Percentiles rank a stretch among this genome's conserved stretches.
These are phyloP conservation scores for Antheraea yamamai DNA, from an alignment of 2,888 invertebrate species.

Conservation along the genomic window DNA sequence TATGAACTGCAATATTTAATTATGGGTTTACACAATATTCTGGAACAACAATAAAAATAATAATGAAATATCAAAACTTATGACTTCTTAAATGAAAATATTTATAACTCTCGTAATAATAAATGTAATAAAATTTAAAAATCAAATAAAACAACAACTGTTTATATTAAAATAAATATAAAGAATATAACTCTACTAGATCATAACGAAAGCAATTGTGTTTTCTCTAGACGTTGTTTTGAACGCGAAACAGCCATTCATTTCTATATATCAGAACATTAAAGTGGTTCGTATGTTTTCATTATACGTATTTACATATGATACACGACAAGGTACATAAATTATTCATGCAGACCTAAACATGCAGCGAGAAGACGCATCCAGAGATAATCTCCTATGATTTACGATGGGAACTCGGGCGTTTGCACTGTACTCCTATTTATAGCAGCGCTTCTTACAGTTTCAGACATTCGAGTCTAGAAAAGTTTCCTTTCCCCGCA, in stretches of 20 bases:
- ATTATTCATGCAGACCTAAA: conserved; percentile 72
- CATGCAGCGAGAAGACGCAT: conserved; percentile 62
- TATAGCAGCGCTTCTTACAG: conserved; percentile 37
- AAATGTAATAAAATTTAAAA: not conserved
- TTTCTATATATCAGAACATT: conserved; percentile 20
- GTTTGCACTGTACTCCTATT: conserved; percentile 60
- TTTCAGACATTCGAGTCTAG: conserved; percentile 36
- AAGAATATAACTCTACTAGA: not conserved
- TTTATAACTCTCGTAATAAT: not conserved
- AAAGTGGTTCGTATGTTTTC: conserved; percentile 26
- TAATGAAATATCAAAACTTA: not conserved
- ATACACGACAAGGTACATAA: conserved; percentile 56
- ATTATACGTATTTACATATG: conserved; percentile 44
- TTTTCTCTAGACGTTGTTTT: conserved; percentile 17
- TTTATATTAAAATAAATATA: conserved; percentile 1
- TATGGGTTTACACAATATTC: too few species aligned
- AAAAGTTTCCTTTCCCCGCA: conserved; percentile 25
- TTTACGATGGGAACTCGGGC: conserved; percentile 70
- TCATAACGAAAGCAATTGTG: conserved; percentile 16
- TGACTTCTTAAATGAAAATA: not conserved
- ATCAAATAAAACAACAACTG: not conserved
- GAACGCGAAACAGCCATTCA: conserved; percentile 16
- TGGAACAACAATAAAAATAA: not conserved
- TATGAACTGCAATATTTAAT: too few species aligned
- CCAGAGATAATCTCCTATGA: conserved; percentile 74